Evolutionary conservation across 2,113 vertebrate species (phyloP), one percentile per base, ranked within the genome.

Genomic region (Notiomystis cincta): DNA sequence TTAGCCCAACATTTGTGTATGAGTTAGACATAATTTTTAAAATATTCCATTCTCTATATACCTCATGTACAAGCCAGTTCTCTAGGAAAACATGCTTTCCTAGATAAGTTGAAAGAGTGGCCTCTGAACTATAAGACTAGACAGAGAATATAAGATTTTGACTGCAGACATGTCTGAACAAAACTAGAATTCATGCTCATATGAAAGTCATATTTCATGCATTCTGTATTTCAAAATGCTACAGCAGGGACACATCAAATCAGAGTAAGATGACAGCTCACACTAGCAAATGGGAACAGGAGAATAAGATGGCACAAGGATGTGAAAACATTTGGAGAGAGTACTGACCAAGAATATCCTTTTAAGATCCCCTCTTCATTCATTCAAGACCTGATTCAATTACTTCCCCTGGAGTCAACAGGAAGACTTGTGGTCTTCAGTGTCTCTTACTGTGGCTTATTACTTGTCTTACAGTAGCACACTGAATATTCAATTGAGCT

Each of bases 121-220:
- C 25, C 57, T 83, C 61, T 95, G 87, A 88, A 87, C 76, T 66
- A 40, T 40, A 16, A 72, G 67, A 85, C 53, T 62, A 90, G 70
- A 71, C 78, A 93, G 73, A 93, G 64, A 94, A 91, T 90, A 94
- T 88, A 82, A 95, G 45, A 87, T 95, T 95, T 85, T 92, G 78
- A 83, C 75, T 79, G 75, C 79, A 97, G 82, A 75, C 23, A 11
- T 28, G 61, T 66, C 76, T 90, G 65, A 93, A 58, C 33, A 97
- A 73, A 93, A 67, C 69, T 56, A 90, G 30, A 85, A 87, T 58
- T 67, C 50, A 67, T 51, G 30, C 60, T 93, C 81, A n/a, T 76
- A 72, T 91, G 82, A 93, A 89, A 91, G 40, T 30, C 47, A 72
- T 93, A 92, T 79, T 92, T 91, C 64, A 81, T 87, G 72, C 27